Conservation (phyloP, 2,888 invertebrate species). For the Phania funesta region DNA sequence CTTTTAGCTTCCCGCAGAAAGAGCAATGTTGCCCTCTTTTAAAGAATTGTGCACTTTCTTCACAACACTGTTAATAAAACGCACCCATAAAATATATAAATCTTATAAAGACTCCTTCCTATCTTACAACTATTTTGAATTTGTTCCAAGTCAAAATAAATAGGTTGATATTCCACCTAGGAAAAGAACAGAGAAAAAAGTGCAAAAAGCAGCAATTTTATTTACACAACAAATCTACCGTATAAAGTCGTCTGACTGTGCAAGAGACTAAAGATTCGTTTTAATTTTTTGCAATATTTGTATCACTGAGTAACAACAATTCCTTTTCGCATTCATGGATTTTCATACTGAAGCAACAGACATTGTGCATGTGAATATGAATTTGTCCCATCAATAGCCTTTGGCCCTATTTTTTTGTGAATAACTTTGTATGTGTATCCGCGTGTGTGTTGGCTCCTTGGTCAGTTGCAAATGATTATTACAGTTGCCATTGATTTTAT, state of each 20-base stretch:
- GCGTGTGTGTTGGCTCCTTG: background rate
- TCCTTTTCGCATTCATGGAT: constrained; percentile 7
- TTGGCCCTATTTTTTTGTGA: constrained; percentile 39
- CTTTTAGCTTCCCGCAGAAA: no score
- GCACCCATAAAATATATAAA: background rate
- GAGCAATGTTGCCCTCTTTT: no score
- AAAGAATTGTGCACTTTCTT: no score
- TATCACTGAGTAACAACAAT: constrained; percentile 7
- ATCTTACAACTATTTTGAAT: constrained; percentile 44
- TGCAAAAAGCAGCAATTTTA: constrained; percentile 28
- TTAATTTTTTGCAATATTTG: background rate
- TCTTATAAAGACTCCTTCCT: background rate
- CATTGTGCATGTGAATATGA: constrained; percentile 3
- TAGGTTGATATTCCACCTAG: background rate
- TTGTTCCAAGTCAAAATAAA: constrained; percentile 41
- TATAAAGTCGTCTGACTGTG: constrained; percentile 23
- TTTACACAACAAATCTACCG: constrained; percentile 41
- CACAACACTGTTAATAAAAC: background rate
- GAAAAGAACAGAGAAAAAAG: constrained; percentile 4
- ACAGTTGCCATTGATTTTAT: constrained; percentile 59
- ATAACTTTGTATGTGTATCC: background rate
- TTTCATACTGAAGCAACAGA: background rate
- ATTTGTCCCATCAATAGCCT: constrained; percentile 57
- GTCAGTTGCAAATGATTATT: constrained; percentile 57
- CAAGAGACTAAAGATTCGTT: constrained; percentile 22